A percentile compares a stretch with the other conserved stretches of the same genome.
These are phyloP conservation scores for Eulithis testata DNA, from an alignment of 2,888 invertebrate genomes.

Conservation along the genomic window DNA sequence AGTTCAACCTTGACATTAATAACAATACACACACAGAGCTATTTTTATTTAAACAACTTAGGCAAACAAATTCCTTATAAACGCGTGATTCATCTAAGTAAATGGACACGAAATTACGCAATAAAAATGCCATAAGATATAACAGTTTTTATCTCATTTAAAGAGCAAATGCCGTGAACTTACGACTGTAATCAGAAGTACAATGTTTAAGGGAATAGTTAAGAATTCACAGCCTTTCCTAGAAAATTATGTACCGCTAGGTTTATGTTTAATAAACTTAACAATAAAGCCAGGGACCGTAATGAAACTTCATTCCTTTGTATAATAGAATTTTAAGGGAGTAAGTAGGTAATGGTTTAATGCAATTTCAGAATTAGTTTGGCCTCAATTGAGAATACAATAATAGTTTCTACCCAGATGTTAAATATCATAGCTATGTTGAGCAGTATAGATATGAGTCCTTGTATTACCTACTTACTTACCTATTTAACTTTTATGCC, in stretches of 20 bases:
- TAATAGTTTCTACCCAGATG: not conserved
- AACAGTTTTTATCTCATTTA: slow-evolving; percentile 24
- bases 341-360: slow-evolving; percentile 14
- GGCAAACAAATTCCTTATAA: not conserved
- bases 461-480: not conserved
- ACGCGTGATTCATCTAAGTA: slow-evolving; percentile 35
- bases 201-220: slow-evolving; percentile 17
- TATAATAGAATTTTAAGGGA: slow-evolving; percentile 15
- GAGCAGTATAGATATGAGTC: not conserved
- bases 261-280: slow-evolving; percentile 24
- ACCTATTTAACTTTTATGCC: no score
- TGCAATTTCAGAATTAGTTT: slow-evolving; percentile 19
- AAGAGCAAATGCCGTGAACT: slow-evolving; percentile 20
- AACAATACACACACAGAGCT: not conserved
- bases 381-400: slow-evolving; percentile 8
- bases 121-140: slow-evolving; percentile 21
- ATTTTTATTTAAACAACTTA: slow-evolving; percentile 1
- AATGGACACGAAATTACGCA: slow-evolving; percentile 33
- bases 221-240: slow-evolving; percentile 23
- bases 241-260: slow-evolving; percentile 25
- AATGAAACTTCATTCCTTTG: slow-evolving; percentile 25
- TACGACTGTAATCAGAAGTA: slow-evolving; percentile 17
- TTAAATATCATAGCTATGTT: slow-evolving; percentile 7
- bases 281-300: slow-evolving; percentile 20
- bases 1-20: slow-evolving; percentile 14